Percentiles rank a stretch among this genome's conserved stretches.
Conservation (phyloP, 2,113 vertebrate species). For the Noturus placidus region DNA sequence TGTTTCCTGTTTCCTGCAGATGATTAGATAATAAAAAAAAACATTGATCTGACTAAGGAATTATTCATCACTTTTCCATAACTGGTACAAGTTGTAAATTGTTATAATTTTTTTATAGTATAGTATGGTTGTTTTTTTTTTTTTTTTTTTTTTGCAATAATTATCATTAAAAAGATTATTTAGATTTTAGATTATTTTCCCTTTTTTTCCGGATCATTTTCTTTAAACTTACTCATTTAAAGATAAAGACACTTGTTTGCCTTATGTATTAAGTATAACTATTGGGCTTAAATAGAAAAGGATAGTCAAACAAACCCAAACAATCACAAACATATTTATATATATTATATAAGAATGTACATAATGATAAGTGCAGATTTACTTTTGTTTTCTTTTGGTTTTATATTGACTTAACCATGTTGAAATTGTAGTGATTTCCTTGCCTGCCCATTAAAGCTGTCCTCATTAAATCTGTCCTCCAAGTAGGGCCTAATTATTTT, state of each 20-base stretch:
- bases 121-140: not conserved
- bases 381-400: not conserved
- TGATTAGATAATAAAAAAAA: constrained; percentile 54
- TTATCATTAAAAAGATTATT: not conserved
- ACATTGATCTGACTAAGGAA: constrained; percentile 36
- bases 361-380: not conserved
- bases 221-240: not conserved
- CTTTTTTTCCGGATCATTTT: not conserved
- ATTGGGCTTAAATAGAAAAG: not conserved
- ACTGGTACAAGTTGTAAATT: not conserved
- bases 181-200: no score
- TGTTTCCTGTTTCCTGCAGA: constrained; percentile 47
- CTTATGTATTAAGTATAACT: not conserved
- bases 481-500: constrained; percentile 47
- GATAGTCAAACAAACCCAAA: not conserved
- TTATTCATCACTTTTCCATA: constrained; percentile 22
- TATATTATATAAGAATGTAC: not conserved
- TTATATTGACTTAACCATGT: not conserved
- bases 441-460: constrained; percentile 32
- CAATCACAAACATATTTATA: constrained; percentile 1
- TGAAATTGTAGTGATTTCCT: constrained; percentile 13
- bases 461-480: constrained; percentile 48
- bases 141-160: no score
- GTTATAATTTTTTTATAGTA: not conserved
- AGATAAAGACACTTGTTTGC: not conserved